Conservation (phyloP, 2,797 vertebrate species). For the Cuniculus paca region DNA sequence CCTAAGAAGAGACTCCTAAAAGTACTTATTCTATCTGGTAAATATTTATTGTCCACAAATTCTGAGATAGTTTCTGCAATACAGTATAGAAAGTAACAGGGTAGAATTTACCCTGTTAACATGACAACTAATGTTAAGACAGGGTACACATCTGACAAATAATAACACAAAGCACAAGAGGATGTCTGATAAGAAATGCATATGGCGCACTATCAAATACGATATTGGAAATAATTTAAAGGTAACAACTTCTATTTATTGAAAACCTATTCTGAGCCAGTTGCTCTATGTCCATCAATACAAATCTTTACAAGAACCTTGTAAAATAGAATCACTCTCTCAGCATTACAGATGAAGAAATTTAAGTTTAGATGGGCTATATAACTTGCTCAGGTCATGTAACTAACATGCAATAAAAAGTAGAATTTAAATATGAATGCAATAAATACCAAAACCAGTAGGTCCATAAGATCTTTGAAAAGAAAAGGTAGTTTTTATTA, state of each 20-base stretch:
- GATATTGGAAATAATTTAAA: neutral
- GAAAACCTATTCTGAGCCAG: neutral
- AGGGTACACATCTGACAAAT: neutral
- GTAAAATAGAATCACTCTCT: neutral
- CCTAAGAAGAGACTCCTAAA: constrained; percentile 32
- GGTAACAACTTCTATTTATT: neutral
- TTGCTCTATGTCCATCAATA: neutral
- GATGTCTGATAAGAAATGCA: neutral
- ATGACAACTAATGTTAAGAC: neutral
- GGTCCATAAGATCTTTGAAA: neutral
- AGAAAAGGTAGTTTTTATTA: neutral
- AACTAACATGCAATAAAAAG: neutral
- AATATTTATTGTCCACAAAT: constrained; percentile 34
- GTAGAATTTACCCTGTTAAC: constrained; percentile 6
- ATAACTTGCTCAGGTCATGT: neutral
- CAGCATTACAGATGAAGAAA: constrained; percentile 18
- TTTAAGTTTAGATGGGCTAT: neutral
- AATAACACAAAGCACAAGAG: neutral
- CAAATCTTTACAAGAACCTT: constrained; percentile 36
- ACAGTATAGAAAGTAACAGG: neutral
- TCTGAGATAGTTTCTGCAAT: neutral
- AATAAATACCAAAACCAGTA: neutral
- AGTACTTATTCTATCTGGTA: constrained; percentile 11
- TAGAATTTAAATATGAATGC: neutral
- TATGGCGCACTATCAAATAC: neutral